These are phyloP conservation scores for Macropus fuliginosus DNA, from an alignment of 2,797 vertebrate genomes.

Conservation along the genomic window DNA sequence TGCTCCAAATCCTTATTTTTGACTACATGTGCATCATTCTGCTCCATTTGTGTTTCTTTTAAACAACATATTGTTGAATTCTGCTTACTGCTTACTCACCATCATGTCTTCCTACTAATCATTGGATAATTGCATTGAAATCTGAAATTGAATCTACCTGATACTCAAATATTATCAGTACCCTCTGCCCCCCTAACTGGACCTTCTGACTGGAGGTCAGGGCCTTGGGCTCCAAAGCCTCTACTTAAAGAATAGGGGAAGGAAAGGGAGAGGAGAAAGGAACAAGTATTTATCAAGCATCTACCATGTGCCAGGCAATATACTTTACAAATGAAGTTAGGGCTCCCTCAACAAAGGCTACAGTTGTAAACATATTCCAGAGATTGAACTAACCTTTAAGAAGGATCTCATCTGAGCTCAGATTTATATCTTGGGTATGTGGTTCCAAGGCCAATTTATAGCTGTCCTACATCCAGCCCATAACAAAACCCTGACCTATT, in stretches of 20 bases:
- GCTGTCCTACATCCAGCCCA: not conserved
- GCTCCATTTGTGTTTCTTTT: not conserved
- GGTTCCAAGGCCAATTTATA: not conserved
- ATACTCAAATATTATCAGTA: not conserved
- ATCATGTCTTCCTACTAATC: not conserved
- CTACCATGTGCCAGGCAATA: too few species aligned
- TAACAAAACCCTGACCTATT: slow-evolving; percentile 1
- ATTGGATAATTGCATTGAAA: not conserved
- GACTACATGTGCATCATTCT: not conserved
- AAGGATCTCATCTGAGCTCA: not conserved
- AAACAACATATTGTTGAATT: not conserved
- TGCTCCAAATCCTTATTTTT: not conserved
- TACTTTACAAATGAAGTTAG: too few species aligned
- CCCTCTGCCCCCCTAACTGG: too few species aligned
- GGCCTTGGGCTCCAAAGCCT: not conserved
- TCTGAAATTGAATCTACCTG: not conserved
- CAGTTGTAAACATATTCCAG: too few species aligned
- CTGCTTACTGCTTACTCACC: not conserved
- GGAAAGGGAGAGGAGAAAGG: too few species aligned
- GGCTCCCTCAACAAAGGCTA: too few species aligned
- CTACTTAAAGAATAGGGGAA: not conserved
- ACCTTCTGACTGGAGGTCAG: not conserved
- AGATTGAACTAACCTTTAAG: too few species aligned
- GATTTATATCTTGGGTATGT: not conserved
- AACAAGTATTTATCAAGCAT: too few species aligned